These are phyloP conservation scores for Anastatus disparis DNA, from an alignment of 1,140 invertebrate genomes.

Conservation along the genomic window DNA sequence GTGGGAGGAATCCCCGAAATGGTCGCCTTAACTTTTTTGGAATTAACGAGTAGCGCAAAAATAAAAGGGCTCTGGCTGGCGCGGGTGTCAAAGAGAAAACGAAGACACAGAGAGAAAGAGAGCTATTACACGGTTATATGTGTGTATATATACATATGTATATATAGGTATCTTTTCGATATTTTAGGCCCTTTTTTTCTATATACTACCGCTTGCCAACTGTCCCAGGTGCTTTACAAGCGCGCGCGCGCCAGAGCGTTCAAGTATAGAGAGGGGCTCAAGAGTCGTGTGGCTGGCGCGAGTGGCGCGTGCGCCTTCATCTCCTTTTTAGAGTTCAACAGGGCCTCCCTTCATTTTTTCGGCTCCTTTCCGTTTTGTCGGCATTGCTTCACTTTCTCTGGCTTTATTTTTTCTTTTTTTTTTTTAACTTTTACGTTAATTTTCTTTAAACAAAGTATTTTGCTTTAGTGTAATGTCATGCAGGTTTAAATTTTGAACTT, in stretches of 20 bases:
- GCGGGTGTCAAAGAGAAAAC: constrained; percentile 2
- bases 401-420: too few relatives aligned
- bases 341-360: constrained; percentile 52
- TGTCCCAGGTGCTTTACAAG: constrained; percentile 65
- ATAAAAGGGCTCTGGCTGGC: background rate
- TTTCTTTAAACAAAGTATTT: too few relatives aligned
- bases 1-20: too few relatives aligned
- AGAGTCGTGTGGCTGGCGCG: constrained; percentile 62
- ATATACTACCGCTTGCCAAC: constrained; percentile 66
- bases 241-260: constrained; percentile 40
- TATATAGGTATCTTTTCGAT: background rate
- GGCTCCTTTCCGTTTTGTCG: constrained; percentile 43
- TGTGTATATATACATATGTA: background rate
- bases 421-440: too few relatives aligned
- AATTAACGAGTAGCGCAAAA: constrained; percentile 22
- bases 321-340: too few relatives aligned
- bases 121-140: background rate
- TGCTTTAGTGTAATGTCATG: too few relatives aligned
- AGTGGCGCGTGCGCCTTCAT: constrained; percentile 46
- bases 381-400: background rate
- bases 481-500: too few relatives aligned
- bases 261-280: constrained; percentile 39
- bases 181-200: too few relatives aligned
- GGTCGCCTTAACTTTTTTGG: background rate
- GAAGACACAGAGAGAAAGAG: background rate